Percentiles rank a stretch among this genome's conserved stretches.
These are phyloP conservation scores for Stegastes partitus DNA, from an alignment of 2,113 vertebrate species.

Conservation along the genomic window DNA sequence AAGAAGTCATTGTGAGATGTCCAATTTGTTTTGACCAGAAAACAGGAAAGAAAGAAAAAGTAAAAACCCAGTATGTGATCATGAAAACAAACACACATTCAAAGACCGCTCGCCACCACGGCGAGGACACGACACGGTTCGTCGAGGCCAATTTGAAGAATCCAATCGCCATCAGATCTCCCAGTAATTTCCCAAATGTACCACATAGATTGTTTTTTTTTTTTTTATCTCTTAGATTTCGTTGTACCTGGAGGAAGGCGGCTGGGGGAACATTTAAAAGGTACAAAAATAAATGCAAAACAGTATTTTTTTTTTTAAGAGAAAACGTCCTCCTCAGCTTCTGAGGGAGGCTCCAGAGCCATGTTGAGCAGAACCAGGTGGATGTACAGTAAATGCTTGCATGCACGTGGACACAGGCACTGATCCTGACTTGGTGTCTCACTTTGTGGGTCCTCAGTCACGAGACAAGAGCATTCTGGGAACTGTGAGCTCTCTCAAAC, in stretches of 20 bases:
- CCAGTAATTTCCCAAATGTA: conserved; percentile 57
- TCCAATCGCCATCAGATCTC: conserved; percentile 39
- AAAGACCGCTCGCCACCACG: conserved; percentile 64
- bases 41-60: conserved; percentile 66
- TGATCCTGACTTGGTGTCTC: conserved; percentile 78
- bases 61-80: conserved; percentile 62
- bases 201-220: conserved; percentile 70
- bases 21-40: conserved; percentile 71
- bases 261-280: conserved; percentile 38
- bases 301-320: conserved; percentile 70
- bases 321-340: conserved; percentile 31
- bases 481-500: conserved; percentile 68
- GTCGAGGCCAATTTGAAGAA: conserved; percentile 52
- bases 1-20: conserved; percentile 75
- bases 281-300: conserved; percentile 76
- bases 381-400: conserved; percentile 75
- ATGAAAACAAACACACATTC: conserved; percentile 81
- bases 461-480: conserved; percentile 73
- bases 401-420: conserved; percentile 84
- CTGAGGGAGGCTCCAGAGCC: conserved; percentile 54
- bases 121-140: conserved; percentile 50
- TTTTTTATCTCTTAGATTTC: conserved; percentile 45
- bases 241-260: conserved; percentile 70
- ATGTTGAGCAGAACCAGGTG: conserved; percentile 57
- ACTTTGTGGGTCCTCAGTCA: conserved; percentile 65